These are phyloP conservation scores for Pterobdella sp. DNA, from an alignment of 2,888 invertebrate genomes.

Conservation along the genomic window DNA sequence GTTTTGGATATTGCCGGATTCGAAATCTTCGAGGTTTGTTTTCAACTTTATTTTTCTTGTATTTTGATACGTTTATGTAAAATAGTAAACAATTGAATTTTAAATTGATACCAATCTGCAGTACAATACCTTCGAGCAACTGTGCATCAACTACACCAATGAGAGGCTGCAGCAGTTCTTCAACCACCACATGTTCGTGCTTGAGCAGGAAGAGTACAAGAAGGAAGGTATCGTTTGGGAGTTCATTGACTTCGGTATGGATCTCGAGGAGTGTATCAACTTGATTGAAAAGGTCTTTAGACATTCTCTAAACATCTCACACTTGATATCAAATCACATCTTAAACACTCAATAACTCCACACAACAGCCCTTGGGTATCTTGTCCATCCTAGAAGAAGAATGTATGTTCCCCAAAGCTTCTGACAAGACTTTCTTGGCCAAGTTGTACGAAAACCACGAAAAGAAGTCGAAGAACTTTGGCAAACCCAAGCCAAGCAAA, in stretches of 20 bases:
- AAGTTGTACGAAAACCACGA: conserved; percentile 98
- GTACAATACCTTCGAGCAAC: conserved; percentile 95
- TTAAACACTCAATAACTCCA: neutral
- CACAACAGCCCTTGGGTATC: conserved; percentile 92
- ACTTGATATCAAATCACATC: neutral
- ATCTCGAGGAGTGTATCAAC: conserved; percentile 88
- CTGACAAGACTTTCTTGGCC: conserved; percentile 94
- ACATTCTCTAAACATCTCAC: neutral
- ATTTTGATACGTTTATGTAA: no score
- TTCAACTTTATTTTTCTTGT: neutral
- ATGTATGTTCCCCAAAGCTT: conserved; percentile 99
- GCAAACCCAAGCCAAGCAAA: conserved; percentile 61
- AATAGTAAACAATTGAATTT: neutral
- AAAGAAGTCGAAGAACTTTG: conserved; percentile 58
- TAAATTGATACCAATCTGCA: conserved; percentile 50
- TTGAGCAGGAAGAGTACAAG: conserved; percentile 93
- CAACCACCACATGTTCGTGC: conserved; percentile 94
- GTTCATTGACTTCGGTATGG: conserved; percentile 96
- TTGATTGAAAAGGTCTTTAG: conserved; percentile 55
- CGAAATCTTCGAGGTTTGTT: conserved; percentile 86
- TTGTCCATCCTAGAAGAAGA: conserved; percentile 99
- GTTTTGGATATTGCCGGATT: conserved; percentile 99
- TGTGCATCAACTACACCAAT: conserved; percentile 97
- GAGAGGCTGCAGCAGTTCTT: conserved; percentile 96
- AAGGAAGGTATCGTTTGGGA: conserved; percentile 87